Evolutionary conservation across 2,113 vertebrate genomes (phyloP), one percentile per base, ranked within the genome.

Genomic region (Apaloderma vittatum): DNA sequence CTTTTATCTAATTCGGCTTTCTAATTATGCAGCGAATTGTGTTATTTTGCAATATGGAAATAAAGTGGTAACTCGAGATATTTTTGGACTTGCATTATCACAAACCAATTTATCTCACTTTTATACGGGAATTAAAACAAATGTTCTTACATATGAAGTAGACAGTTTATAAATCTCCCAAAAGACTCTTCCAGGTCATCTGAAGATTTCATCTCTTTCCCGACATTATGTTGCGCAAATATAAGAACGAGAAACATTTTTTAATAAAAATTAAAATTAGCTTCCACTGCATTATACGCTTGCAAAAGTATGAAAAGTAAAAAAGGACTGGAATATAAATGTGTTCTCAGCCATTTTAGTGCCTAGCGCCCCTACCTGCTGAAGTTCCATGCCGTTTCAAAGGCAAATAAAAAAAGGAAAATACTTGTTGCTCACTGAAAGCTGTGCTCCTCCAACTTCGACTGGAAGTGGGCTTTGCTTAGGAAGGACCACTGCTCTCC

Each of bases 91-190:
- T 12, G 24, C 52, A 80, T 92, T 95, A 93, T 85, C 91, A 92
- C 74, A 96, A 93, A 70, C 59, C 85, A 72, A 94, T 96, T 95
- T 95, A 94, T 96, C 86, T 95, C 66, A 88, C 66, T 88, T 89
- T 91, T 95, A 57, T 32, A 76, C 12, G 48, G 79, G 90, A 95
- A 96, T 97, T 94, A 93, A 95, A 96, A 96, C 92, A 92, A 97
- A 96, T 77, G 75, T 65, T 88, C 86, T 74, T 65, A 81, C 48
- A 78, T 15, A 83, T 9, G 59, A 95, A 94, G 72, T 6, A 57
- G 85, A 52, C 36, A 54, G 92, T 74, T 92, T 55, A 84, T 59
- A 93, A 90, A 74, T 94, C 88, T 94, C 92, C 92, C 97, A 78
- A 48, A 78, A 88, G 83, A 63, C 65, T 67, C 68, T 93, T 74